Evolutionary conservation across 1,140 invertebrate genomes (phyloP).

Genomic region (Coenobita brevimanus): DNA sequence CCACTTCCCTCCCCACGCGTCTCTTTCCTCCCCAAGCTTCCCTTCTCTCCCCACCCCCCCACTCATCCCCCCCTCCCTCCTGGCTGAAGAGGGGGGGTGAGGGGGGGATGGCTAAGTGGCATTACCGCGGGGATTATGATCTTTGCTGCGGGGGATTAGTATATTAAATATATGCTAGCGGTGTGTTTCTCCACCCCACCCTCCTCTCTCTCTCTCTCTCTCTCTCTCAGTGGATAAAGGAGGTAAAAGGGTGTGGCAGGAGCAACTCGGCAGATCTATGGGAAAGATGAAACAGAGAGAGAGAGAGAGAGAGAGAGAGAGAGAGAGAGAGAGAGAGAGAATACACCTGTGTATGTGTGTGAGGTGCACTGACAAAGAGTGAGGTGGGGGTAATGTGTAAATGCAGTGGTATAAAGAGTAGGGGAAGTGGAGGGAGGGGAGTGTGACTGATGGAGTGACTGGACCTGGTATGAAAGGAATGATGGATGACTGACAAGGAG

Average conservation of each 20-base stretch:
- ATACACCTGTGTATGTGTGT: neutral
- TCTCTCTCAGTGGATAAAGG: no score
- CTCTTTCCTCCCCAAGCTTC: no score
- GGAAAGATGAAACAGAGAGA: neutral
- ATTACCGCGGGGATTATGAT: conserved; percentile 36
- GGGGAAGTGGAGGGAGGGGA: neutral
- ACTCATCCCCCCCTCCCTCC: conserved; percentile 1
- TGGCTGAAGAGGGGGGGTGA: neutral
- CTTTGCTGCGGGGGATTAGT: conserved; percentile 39
- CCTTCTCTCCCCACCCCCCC: neutral
- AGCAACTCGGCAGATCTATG: no score
- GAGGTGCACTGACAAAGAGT: neutral
- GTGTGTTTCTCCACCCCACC: neutral
- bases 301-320: neutral
- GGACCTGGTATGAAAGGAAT: neutral
- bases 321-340: no score
- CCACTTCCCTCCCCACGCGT: no score
- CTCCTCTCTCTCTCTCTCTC: no score
- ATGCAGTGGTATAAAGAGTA: neutral
- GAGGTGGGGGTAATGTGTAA: neutral
- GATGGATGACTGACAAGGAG: neutral
- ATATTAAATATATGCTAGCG: conserved; percentile 21
- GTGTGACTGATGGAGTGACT: neutral
- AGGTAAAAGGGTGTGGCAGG: neutral
- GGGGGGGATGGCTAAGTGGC: conserved; percentile 16